phyloP scores from a whole-genome alignment of 2,888 invertebrate species.

The Melinopterus prodromus region DNA sequence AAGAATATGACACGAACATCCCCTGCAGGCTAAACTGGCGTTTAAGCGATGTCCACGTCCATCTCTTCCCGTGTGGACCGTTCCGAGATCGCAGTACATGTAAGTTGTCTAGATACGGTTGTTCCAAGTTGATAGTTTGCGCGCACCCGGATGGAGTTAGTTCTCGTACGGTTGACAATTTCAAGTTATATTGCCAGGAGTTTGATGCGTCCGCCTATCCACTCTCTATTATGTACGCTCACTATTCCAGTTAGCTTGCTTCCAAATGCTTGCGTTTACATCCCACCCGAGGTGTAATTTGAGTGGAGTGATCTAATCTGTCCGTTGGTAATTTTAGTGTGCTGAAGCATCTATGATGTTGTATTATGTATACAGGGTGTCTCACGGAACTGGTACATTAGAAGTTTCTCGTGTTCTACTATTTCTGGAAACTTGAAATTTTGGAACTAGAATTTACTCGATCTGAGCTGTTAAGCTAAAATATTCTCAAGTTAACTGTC shows the following conservation, averaged over 20 bases:
- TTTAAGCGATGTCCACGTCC: background rate
- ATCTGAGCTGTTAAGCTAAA: too few relatives aligned
- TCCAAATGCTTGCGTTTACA: too few relatives aligned
- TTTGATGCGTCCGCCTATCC: background rate
- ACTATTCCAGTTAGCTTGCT: too few relatives aligned
- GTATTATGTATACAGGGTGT: too few relatives aligned
- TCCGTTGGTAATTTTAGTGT: background rate
- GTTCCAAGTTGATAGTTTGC: background rate
- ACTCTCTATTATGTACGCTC: too few relatives aligned
- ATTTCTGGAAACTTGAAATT: too few relatives aligned
- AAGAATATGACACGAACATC: background rate
- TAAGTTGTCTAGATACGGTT: background rate
- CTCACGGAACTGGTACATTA: too few relatives aligned
- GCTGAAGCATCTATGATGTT: too few relatives aligned
- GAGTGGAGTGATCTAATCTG: background rate
- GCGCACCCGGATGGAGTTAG: background rate
- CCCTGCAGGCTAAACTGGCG: background rate
- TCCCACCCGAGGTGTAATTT: background rate
- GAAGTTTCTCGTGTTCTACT: too few relatives aligned
- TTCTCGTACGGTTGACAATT: background rate
- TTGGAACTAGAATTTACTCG: too few relatives aligned
- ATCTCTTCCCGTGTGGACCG: background rate
- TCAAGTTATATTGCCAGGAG: background rate
- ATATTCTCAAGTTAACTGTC: too few relatives aligned
- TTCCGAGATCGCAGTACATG: background rate